Conservation (phyloP, 1,140 invertebrate species). For the Calosoma granatense region DNA sequence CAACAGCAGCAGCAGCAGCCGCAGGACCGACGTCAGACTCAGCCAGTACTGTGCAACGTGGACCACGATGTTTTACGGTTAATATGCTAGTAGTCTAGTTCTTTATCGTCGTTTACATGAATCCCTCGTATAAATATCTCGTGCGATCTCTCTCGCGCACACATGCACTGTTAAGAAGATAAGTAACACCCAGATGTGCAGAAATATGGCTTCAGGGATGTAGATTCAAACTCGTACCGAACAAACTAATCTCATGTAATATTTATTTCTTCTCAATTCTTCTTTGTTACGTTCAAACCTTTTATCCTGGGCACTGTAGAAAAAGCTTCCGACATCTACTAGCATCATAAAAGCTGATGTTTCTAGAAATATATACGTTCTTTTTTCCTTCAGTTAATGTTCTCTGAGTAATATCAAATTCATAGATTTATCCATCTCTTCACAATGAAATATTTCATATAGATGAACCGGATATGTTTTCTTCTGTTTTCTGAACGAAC, state of each 20-base stretch:
- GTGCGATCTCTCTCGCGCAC: background rate
- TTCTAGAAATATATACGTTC: background rate
- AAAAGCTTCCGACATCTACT: too few relatives aligned
- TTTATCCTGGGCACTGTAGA: too few relatives aligned
- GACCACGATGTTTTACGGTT: too few relatives aligned
- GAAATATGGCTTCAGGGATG: conserved; percentile 4
- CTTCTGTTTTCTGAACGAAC: too few relatives aligned
- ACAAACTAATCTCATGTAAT: conserved; percentile 9
- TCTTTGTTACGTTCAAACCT: background rate
- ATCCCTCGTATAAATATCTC: conserved; percentile 2
- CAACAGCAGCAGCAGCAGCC: too few relatives aligned
- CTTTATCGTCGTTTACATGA: conserved; percentile 6
- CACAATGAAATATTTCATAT: too few relatives aligned
- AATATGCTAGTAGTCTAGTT: background rate
- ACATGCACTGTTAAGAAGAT: background rate
- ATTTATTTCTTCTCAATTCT: conserved; percentile 6
- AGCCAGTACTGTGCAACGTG: too few relatives aligned
- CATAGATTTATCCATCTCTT: too few relatives aligned
- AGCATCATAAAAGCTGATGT: background rate
- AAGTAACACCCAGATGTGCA: conserved; percentile 2
- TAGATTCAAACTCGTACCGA: too few relatives aligned
- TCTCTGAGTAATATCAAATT: too few relatives aligned
- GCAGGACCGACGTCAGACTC: background rate
- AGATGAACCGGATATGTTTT: too few relatives aligned
- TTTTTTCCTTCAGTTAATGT: too few relatives aligned